Conservation (phyloP, 2,113 vertebrate species). For the Nycticryphes semicollaris region DNA sequence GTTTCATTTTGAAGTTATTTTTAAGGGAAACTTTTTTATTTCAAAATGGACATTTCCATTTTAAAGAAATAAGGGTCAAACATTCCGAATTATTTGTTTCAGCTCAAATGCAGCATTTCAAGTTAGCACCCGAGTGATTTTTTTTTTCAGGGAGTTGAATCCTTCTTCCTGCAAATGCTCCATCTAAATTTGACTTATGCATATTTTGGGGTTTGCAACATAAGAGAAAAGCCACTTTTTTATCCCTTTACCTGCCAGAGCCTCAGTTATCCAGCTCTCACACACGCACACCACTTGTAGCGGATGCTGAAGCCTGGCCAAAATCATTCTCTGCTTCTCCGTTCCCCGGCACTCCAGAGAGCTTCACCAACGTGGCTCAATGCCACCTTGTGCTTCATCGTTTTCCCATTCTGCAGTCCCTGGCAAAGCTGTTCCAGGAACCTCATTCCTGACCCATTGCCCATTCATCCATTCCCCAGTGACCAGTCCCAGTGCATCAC, state of each 20-base stretch:
- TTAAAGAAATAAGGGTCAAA: neutral
- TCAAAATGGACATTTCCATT: neutral
- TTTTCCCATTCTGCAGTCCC: neutral
- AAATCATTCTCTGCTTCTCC: neutral
- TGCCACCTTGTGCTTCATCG: neutral
- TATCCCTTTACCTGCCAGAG: constrained; percentile 32
- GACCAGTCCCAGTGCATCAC: neutral
- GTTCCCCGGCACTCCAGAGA: neutral
- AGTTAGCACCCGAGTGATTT: neutral
- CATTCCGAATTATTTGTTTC: neutral
- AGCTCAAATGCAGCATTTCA: neutral
- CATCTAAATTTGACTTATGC: neutral
- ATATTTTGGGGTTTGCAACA: neutral
- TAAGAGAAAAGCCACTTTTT: constrained; percentile 9
- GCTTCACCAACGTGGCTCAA: neutral
- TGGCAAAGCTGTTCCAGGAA: neutral
- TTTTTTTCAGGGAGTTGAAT: neutral
- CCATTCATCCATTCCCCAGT: neutral
- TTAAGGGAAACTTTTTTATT: neutral
- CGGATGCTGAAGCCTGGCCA: neutral
- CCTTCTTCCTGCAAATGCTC: neutral
- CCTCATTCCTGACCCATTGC: neutral
- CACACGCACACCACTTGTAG: constrained; percentile 4
- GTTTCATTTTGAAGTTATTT: constrained; percentile 16
- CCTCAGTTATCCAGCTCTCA: neutral